Base-by-base conservation (phyloP, 1,140 invertebrate genomes). In the Aphidius gifuensis region DNA sequence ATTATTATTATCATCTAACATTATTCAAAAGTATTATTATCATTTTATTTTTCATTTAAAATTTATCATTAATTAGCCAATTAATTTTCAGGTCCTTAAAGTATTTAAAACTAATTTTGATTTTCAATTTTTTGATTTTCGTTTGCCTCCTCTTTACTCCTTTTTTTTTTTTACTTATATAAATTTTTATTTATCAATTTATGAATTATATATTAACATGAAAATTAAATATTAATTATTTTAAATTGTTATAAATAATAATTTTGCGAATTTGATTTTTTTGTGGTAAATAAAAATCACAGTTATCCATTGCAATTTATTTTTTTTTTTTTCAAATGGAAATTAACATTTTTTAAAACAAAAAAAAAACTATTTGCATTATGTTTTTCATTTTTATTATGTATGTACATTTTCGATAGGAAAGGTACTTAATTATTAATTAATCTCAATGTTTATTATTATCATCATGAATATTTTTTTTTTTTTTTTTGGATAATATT, bases 81-180 rank as follows among this genome's bases (percentile, higher is more conserved):
- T 47, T 8, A 57, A 45, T 51, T 62, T 42, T 49, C 39, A 66
- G 64, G 69, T 71, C 59, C 71, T 72, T 76, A 75, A 70, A 68
- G 69, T 71, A 70, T 77, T 80, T 79, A 79, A 66, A 72, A 55
- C 65, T 80, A 80, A 78, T 79, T 80, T 80, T 80, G 78, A 80
- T 80, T 79, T 54, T 78, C 64, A 74, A 73, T 70, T 65, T 77
- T 79, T 79, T 77, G 72, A 74, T 78, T 80, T 70, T 73, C 45
- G 63, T 39, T 46, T 11, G 16, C 16, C 16, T 16, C 16, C 16
- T 16, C 16, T 16, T 16, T 16, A 16, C 16, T 16, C 16, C 16
- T 32, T 39, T 21, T 39, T 47, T 11, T 53, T 32, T 55, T 43
- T 32, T n/a, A 9, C n/a, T 6, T 43, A 56, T 16, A 44, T 56